Evolutionary conservation across 2,888 invertebrate species (phyloP), one percentile per base, ranked within the genome.

Genomic region (Mythimna lalbum): DNA sequence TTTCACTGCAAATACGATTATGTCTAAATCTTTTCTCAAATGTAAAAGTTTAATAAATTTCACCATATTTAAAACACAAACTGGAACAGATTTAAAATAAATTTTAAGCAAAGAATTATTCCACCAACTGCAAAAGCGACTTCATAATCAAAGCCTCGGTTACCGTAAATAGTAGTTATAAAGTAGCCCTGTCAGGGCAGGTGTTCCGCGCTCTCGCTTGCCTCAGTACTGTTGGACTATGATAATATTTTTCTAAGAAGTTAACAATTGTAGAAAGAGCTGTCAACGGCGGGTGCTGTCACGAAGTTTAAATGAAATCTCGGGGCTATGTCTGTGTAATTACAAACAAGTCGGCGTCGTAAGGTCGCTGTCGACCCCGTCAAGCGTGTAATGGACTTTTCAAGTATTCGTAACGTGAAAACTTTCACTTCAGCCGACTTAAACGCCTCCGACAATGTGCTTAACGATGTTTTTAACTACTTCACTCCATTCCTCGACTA

Each of bases 301-400:
- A 91, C 92, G 89, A 94, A 94, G 92, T 94, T 94, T 93, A 93
- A 93, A 94, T 93, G 93, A 94, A 94, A 94, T 94, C 93, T 93
- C 84, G 89, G 88, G 87, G 90, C 93, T 91, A 91, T 92, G 93
- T 92, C 93, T 93, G 88, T 90, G 93, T 94, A 94, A 95, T 95
- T 94, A 94, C 93, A 93, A 94, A 93, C 93, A 94, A 92, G 89
- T 91, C 87, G 84, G 84, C 89, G 90, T 88, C 89, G 90, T 91
- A 90, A 93, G 92, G 93, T 92, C 90, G 91, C 85, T 89, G 90
- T 87, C 87, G 88, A 87, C 89, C 88, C 92, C 91, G 91, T 92
- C 93, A 92, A 89, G 91, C 95, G 93, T 94, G 95, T 95, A 95
- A 95, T 95, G 94, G 95, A 95, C 93, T 95, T 95, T 93, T 92